Conservation (phyloP, 2,113 vertebrate genomes). For the Monarcha castaneiventris region DNA sequence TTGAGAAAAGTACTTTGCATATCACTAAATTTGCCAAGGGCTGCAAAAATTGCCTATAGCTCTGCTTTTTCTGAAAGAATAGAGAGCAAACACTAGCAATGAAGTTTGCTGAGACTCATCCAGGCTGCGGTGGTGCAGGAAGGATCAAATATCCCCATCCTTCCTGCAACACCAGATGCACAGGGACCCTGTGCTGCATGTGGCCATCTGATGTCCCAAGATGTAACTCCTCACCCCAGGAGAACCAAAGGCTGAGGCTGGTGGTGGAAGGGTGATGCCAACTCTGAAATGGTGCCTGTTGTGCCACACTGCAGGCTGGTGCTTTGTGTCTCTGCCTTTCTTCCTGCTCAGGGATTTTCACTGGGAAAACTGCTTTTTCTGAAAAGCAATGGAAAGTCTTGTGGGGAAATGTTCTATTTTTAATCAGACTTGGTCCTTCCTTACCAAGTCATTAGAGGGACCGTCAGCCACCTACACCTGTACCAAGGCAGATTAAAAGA, state of each 20-base stretch:
- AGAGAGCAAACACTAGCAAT: neutral
- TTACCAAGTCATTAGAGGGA: neutral
- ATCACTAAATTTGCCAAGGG: neutral
- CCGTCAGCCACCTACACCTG: neutral
- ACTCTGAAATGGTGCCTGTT: fast-evolving
- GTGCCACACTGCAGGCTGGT: fast-evolving
- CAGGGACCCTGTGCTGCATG: fast-evolving
- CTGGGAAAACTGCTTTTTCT: neutral
- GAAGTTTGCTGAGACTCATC: neutral
- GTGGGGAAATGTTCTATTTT: neutral
- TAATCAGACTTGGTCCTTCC: neutral
- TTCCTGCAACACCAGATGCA: fast-evolving
- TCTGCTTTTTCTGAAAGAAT: neutral
- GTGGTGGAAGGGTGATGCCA: fast-evolving
- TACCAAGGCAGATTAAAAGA: slow-evolving; percentile 5
- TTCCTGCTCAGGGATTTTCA: neutral
- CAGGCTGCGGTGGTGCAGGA: neutral
- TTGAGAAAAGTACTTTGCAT: neutral
- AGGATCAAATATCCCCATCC: neutral
- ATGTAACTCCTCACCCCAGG: neutral
- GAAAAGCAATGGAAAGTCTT: neutral
- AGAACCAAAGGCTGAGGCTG: neutral
- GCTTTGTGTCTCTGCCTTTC: neutral
- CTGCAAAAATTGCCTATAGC: neutral
- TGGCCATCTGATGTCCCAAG: neutral